Evolutionary conservation across 2,113 vertebrate species (phyloP), one percentile per base, ranked within the genome.

Genomic region (Tapirus terrestris): DNA sequence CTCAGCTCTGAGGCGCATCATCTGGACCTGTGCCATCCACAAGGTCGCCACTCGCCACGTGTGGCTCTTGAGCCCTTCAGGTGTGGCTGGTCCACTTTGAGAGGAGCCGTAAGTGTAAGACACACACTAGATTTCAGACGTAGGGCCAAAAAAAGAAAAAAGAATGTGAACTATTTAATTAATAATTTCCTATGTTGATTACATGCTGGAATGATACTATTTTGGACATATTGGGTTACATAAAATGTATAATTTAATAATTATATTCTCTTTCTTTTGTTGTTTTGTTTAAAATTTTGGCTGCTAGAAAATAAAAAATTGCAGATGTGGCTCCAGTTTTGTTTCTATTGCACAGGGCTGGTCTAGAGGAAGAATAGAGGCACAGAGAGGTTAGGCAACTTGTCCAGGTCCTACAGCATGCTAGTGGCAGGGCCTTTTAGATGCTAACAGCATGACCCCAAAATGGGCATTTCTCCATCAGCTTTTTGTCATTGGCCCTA

Each of bases 21-120:
- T 76, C 82, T 23, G 20, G 51, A 1, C 70, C 21, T 27, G 25
- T 1, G 5, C 56, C 27, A 12, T 29, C 72, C 6, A 5, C 8
- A 3, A 1, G 6, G 63, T 5, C 1, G 3, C 45, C 43, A 0
- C 48, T 80, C 11, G 0, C 18, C 2, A 0, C 0, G 0, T 8
- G 25, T 1, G 0, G 60, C 29, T 12, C 70, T 6, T 8, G 2
- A 8, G 5, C 4, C 5, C 33, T 10, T 25, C 17, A 25, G 7
- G 11, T 9, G 14, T 6, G 27, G 53, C 86, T 27, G 6, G 61
- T 25, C 20, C 20, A 3, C 36, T 1, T 0, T 1, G 13, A 51
- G 5, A 33, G 27, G 13, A 17, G 6, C 13, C 23, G 51, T 4
- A 1, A 8, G 29, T 11, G 12, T 23, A 8, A 76, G 67, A 23